Evolutionary conservation across 1,140 invertebrate species (phyloP), one percentile per base, ranked within the genome.

Genomic region (Lithobius niger): DNA sequence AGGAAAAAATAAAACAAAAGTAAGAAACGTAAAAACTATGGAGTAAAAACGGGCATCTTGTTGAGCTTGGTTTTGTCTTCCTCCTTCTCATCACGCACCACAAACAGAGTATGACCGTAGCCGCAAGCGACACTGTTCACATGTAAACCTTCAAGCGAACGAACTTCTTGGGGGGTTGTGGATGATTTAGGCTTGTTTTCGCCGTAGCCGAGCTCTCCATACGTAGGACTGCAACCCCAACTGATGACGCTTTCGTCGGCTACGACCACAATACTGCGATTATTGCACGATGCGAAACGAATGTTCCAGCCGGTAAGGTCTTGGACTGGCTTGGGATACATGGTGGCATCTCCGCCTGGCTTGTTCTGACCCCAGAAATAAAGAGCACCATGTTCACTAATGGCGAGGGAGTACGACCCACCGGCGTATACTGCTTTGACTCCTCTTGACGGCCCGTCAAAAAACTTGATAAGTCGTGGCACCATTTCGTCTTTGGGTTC

Each of bases 321-420:
- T 62, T 88, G 87, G 1, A 96, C 83, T 3, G 89, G 87, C 69
- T 96, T 95, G 0, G 91, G 91, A 68, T 96, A 96, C 91, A 96
- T 95, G 61, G 90, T 91, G 1, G 90, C 91, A 67, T 95, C 90
- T 0, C 91, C 91, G 1, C 86, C 86, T 26, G 87, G 80, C 67
- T 93, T 94, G 0, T 85, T 88, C 68, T 91, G 87, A 0, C 91
- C 91, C 74, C 92, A 94, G 64, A 95, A 77, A 66, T 83, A 87
- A 2, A 90, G 70, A 22, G 65, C 65, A 52, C 87, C 88, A 59
- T 81, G 76, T 60, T 90, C 83, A 66, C 85, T 89, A 18, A 92
- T 75, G 27, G 82, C 85, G 51, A 94, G 75, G 60, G 82, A 89
- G 68, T 83, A 94, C 1, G 86, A 83, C n/a, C 84, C 83, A 1